Conservation (phyloP, 2,797 vertebrate species). For the Toxotes lorentzi region DNA sequence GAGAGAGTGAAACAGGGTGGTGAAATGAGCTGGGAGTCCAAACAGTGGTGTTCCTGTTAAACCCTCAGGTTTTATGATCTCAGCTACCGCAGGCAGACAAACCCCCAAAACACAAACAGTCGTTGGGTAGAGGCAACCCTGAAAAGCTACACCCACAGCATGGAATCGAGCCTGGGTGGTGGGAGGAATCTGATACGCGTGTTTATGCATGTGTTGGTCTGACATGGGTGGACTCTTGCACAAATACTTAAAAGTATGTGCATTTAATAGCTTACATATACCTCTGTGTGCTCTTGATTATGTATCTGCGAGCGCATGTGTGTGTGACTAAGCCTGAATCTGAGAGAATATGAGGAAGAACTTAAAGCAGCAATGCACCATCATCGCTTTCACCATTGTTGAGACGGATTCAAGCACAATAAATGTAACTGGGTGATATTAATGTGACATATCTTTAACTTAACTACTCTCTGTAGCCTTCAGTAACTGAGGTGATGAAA, state of each 20-base stretch:
- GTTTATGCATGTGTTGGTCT: constrained; percentile 53
- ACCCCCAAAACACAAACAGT: constrained; percentile 75
- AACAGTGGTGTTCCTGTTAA: constrained; percentile 69
- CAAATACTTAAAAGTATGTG: constrained; percentile 26
- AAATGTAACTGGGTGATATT: background rate
- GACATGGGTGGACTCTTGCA: constrained; percentile 25
- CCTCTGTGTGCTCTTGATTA: background rate
- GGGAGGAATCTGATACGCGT: constrained; percentile 56
- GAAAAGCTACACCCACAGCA: constrained; percentile 66
- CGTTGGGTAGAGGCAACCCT: constrained; percentile 67
- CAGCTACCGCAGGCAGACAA: constrained; percentile 68
- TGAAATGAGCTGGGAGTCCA: constrained; percentile 50
- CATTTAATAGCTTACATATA: constrained; percentile 9
- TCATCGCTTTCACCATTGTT: background rate
- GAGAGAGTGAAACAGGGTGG: constrained; percentile 9
- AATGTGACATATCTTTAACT: background rate
- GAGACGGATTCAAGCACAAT: background rate
- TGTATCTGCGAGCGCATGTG: constrained; percentile 3
- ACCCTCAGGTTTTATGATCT: constrained; percentile 75
- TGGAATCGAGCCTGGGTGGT: constrained; percentile 59
- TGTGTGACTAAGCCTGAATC: background rate
- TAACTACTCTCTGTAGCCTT: background rate
- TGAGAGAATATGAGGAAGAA: background rate
- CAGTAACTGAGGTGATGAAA: background rate
- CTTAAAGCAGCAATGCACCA: background rate